A percentile compares a stretch with the other conserved stretches of the same genome.
These are phyloP conservation scores for Gavialis gangeticus DNA, from an alignment of 2,113 vertebrate species.

Conservation along the genomic window DNA sequence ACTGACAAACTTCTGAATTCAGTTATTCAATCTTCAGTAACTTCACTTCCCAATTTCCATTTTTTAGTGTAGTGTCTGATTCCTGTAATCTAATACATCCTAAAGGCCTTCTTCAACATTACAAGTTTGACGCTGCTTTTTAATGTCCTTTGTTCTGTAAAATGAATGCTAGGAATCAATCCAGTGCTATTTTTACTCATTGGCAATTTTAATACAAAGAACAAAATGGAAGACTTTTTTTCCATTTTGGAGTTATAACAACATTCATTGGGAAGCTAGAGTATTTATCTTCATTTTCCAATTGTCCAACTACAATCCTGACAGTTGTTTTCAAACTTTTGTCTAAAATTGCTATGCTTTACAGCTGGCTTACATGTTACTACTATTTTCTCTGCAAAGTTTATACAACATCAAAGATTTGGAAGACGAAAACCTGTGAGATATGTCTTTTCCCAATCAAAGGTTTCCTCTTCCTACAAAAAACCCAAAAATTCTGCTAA, in stretches of 20 bases:
- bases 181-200: neutral
- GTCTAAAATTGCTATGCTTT: neutral
- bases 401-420: neutral
- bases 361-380: neutral
- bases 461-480: too few species aligned
- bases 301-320: neutral
- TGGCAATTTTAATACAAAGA: neutral
- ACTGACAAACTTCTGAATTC: neutral
- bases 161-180: neutral
- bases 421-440: neutral
- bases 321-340: neutral
- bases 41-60: neutral
- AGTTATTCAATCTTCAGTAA: neutral
- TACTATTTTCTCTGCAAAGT: neutral
- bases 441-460: too few species aligned
- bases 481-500: too few species aligned
- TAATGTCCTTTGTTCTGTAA: neutral
- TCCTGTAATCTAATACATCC: neutral
- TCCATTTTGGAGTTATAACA: neutral
- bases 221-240: neutral
- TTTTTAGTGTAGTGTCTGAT: neutral
- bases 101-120: neutral
- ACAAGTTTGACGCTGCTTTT: neutral
- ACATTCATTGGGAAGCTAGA: neutral
- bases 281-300: neutral